Conservation (phyloP, 2,888 invertebrate genomes). For the Hedya salicella region DNA sequence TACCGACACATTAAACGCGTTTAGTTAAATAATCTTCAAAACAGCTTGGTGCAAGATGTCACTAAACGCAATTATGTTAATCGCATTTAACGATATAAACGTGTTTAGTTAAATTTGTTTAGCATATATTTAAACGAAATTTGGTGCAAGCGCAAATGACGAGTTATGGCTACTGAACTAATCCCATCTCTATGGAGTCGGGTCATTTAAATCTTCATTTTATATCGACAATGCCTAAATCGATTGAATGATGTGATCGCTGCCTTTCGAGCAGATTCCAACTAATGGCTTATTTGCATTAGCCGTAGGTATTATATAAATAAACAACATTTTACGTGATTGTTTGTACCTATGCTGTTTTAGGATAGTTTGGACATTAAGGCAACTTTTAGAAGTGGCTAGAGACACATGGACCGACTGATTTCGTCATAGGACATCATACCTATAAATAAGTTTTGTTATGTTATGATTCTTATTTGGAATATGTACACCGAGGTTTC, state of each 20-base stretch:
- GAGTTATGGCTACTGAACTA: not conserved
- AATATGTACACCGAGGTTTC: too few relatives aligned
- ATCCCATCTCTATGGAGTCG: conserved; percentile 13
- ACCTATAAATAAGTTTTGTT: too few relatives aligned
- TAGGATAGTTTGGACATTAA: not conserved
- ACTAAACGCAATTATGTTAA: too few relatives aligned
- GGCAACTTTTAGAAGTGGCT: not conserved
- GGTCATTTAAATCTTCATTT: conserved; percentile 18
- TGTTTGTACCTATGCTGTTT: not conserved
- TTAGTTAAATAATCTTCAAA: too few relatives aligned
- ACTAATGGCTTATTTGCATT: not conserved
- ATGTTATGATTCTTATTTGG: too few relatives aligned
- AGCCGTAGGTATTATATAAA: not conserved
- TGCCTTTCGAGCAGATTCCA: conserved; percentile 5
- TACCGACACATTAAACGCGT: too few relatives aligned
- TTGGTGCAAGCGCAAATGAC: conserved; percentile 5
- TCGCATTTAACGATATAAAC: too few relatives aligned
- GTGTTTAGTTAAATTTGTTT: too few relatives aligned
- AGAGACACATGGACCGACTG: not conserved
- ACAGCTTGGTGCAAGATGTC: too few relatives aligned
- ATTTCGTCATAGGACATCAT: not conserved
- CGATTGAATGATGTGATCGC: conserved; percentile 33
- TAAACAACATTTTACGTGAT: not conserved
- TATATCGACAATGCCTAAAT: conserved; percentile 22
- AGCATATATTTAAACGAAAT: too few relatives aligned